Evolutionary conservation across 2,797 vertebrate species (phyloP).

Genomic region (Rhynchonycteris naso): DNA sequence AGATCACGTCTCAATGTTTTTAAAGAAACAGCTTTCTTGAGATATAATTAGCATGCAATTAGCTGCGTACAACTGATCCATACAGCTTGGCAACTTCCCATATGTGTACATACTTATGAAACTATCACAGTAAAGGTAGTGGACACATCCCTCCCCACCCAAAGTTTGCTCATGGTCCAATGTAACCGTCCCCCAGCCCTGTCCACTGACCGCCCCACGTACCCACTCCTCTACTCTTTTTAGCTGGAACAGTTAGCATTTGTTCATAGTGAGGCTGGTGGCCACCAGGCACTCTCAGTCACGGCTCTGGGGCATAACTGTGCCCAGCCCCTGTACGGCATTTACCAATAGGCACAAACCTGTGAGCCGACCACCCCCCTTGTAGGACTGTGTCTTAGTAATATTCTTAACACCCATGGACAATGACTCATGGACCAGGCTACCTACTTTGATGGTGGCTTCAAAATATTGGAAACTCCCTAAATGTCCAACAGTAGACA

Average conservation of each 20-base stretch:
- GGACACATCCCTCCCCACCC: too few species aligned
- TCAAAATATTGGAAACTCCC: slow-evolving; percentile 44
- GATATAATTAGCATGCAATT: too few species aligned
- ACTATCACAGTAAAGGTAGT: neutral
- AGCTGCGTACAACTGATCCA: neutral
- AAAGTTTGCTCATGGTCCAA: neutral
- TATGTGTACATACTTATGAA: neutral
- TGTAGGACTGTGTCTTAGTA: neutral
- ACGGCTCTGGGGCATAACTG: neutral
- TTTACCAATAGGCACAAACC: too few species aligned
- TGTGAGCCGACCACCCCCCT: neutral
- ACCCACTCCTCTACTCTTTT: too few species aligned
- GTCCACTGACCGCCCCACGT: too few species aligned
- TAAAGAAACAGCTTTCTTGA: neutral
- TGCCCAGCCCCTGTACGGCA: neutral
- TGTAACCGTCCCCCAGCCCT: too few species aligned
- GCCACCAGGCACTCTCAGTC: rapidly evolving
- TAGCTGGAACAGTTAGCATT: neutral
- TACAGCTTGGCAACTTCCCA: neutral
- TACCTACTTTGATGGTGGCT: rapidly evolving
- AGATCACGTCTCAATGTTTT: neutral
- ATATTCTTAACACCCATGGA: rapidly evolving
- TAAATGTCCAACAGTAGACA: neutral
- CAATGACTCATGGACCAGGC: neutral
- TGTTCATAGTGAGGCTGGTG: rapidly evolving